Conservation (phyloP, 2,113 vertebrate species). For the Chloebia gouldiae region DNA sequence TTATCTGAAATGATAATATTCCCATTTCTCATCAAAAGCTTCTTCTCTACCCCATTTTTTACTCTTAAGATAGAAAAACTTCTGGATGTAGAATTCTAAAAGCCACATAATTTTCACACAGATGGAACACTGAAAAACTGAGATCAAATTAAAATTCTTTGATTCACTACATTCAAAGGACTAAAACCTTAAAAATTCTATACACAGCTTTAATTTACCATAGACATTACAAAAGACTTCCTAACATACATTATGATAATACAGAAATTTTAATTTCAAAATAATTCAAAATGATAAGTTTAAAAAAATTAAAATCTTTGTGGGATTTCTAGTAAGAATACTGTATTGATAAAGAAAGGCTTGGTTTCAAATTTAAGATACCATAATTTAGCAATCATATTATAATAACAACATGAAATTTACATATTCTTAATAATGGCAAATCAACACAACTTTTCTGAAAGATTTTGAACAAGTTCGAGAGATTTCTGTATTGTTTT, state of each 20-base stretch:
- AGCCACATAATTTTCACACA: background rate
- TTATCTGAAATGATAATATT: background rate
- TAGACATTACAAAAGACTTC: background rate
- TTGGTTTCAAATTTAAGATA: constrained; percentile 17
- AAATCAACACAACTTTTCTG: background rate
- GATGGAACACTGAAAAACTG: background rate
- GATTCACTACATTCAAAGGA: background rate
- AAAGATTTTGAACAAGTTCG: constrained; percentile 1
- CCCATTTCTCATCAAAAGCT: background rate
- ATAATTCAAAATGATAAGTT: background rate
- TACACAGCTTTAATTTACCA: constrained; percentile 11
- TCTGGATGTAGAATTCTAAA: background rate
- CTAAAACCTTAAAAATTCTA: background rate
- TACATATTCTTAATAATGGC: background rate
- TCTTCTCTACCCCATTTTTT: background rate
- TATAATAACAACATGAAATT: constrained; percentile 24
- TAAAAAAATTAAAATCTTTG: background rate
- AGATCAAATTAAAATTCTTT: background rate
- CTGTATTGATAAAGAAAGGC: background rate
- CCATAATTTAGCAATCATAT: constrained; percentile 16
- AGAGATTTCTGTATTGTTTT: constrained; percentile 2
- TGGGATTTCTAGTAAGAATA: constrained; percentile 2
- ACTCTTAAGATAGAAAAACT: background rate
- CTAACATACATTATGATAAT: background rate
- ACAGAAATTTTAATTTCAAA: background rate